phyloP scores from a whole-genome alignment of 2,113 vertebrate genomes.

The Mustelus asterias region DNA sequence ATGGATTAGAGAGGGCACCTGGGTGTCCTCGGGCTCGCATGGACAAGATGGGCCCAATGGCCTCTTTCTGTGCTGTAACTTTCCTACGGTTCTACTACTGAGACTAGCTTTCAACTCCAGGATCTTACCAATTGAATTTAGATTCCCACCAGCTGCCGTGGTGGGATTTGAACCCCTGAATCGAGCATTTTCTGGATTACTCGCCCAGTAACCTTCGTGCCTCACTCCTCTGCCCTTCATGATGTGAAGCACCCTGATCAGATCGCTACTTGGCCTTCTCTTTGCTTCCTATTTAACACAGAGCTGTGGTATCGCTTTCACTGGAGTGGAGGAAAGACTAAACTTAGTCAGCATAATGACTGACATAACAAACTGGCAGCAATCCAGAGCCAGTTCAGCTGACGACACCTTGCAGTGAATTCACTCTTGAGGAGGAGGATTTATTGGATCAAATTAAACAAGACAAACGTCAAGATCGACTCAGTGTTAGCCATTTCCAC shows the following conservation, averaged over 20 bases:
- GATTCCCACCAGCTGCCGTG: no score
- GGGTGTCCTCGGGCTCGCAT: no score
- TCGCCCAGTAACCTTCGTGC: neutral
- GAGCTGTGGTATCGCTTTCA: neutral
- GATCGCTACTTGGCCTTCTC: neutral
- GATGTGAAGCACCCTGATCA: neutral
- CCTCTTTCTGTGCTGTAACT: no score
- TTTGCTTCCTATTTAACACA: no score
- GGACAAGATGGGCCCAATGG: no score
- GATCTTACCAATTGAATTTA: no score
- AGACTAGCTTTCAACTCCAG: no score
- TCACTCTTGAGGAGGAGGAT: neutral
- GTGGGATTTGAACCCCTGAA: neutral
- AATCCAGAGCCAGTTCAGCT: neutral
- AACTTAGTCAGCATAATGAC: neutral
- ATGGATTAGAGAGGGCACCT: no score
- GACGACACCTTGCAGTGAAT: neutral
- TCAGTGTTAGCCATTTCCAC: neutral
- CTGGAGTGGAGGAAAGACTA: neutral
- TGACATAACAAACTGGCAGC: neutral
- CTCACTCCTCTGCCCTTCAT: neutral
- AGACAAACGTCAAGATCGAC: neutral
- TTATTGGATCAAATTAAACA: constrained; percentile 30
- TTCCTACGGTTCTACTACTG: no score
- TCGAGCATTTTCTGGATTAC: neutral